Conservation (phyloP, 2,113 vertebrate species). For the Onychorhynchus coronatus region DNA sequence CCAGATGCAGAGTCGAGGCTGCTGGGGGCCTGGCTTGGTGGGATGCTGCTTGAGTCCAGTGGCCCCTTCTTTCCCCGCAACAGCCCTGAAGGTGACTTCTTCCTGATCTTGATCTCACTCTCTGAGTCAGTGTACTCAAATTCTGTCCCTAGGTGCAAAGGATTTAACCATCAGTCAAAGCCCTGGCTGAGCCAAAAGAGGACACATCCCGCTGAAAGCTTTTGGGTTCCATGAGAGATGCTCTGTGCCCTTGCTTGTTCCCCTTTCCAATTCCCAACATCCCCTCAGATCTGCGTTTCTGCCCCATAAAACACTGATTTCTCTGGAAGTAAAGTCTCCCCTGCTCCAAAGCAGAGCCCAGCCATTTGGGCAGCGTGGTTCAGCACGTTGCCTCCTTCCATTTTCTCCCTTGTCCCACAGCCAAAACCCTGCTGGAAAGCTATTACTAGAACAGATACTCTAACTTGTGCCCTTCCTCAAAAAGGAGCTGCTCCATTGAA, state of each 20-base stretch:
- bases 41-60: constrained; percentile 73
- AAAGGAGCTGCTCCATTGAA: neutral
- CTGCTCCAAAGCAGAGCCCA: neutral
- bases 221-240: neutral
- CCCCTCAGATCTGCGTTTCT: neutral
- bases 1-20: constrained; percentile 50
- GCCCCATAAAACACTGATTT: neutral
- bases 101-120: constrained; percentile 84
- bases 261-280: neutral
- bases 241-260: neutral
- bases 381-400: neutral
- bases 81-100: constrained; percentile 81
- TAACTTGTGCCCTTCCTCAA: neutral
- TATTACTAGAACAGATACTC: neutral
- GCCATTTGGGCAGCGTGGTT: neutral
- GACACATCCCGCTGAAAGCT: neutral
- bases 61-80: constrained; percentile 86
- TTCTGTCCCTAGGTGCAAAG: constrained; percentile 79
- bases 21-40: constrained; percentile 35
- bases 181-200: neutral
- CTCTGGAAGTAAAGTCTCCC: neutral
- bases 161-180: neutral
- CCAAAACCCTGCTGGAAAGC: neutral
- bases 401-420: neutral
- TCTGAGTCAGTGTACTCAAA: constrained; percentile 94